phyloP scores from a whole-genome alignment of 1,140 invertebrate genomes.

The Apolygus lucorum region DNA sequence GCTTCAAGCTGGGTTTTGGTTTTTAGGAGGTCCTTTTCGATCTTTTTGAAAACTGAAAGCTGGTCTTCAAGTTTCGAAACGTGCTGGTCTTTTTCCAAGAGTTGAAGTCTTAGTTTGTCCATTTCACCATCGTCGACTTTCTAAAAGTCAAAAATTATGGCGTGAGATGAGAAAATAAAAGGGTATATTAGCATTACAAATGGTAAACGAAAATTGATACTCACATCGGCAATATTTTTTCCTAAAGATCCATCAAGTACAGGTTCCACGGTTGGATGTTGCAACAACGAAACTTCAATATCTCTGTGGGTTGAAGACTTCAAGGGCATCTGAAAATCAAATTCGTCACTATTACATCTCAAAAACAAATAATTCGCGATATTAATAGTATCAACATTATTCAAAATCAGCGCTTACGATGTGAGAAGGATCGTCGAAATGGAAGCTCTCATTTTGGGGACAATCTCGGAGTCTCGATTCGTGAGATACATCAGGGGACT shows the following conservation, averaged over 20 bases:
- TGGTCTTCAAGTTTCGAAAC: constrained; percentile 48
- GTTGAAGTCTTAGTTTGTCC: constrained; percentile 40
- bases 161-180: not conserved
- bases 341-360: not conserved
- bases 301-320: constrained; percentile 1
- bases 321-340: constrained; percentile 8
- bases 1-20: constrained; percentile 45
- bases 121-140: not conserved
- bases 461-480: constrained; percentile 23
- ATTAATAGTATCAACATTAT: not conserved
- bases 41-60: constrained; percentile 44
- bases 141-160: not conserved
- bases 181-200: not conserved
- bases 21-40: constrained; percentile 49
- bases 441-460: constrained; percentile 4
- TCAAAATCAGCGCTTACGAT: not conserved
- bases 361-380: not conserved
- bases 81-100: constrained; percentile 45
- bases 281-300: not conserved
- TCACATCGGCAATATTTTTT: no score
- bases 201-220: no score
- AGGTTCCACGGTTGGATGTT: constrained; percentile 25
- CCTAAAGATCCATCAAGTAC: no score
- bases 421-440: not conserved
- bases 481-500: not conserved